Evolutionary conservation across 2,113 vertebrate genomes (phyloP), one percentile per base, ranked within the genome.

Genomic region (Quiscalus mexicanus): DNA sequence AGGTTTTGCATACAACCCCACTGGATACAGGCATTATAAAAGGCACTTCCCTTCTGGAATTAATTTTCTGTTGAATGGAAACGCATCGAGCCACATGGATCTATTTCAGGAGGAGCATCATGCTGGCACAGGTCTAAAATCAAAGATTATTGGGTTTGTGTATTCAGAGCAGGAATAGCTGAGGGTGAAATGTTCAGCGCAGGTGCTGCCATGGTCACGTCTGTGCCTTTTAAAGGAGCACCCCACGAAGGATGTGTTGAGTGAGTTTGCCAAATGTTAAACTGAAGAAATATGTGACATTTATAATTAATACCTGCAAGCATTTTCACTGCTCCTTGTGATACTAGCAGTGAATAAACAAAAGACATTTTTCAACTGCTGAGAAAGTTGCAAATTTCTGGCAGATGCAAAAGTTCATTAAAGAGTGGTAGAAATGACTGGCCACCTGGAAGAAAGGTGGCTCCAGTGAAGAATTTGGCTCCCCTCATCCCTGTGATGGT

Each of bases 61-160:
- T 90, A 70, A 87, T 90, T 55, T 76, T 63, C 90, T 70, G 20
- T 60, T 90, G 82, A 79, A 96, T 80, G 65, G 95, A 77, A 94
- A 80, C 0, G 3, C 71, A n/a, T 19, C 21, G 39, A 90, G 87
- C 70, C 75, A 91, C 82, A 94, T 80, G 84, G 81, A 97, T 73
- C 87, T 80, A 21, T 73, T 95, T 87, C 71, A 91, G 75, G 56
- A 84, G 67, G 55, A 87, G 59, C 67, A 91, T 78, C 47, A 52
- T 69, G 41, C 89, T 95, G 82, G 78, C 75, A 87, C 35, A 47
- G 37, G 37, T 56, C 67, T 87, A 67, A 85, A 93, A 86, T 67
- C 35, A 86, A 87, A 88, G 58, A 77, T 77, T 68, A 77, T 44
- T 74, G 7, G 37, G 0, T 65, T 87, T 85, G n/a, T 64, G 50